phyloP scores from a whole-genome alignment of 2,113 vertebrate genomes.

The Nymphicus hollandicus region DNA sequence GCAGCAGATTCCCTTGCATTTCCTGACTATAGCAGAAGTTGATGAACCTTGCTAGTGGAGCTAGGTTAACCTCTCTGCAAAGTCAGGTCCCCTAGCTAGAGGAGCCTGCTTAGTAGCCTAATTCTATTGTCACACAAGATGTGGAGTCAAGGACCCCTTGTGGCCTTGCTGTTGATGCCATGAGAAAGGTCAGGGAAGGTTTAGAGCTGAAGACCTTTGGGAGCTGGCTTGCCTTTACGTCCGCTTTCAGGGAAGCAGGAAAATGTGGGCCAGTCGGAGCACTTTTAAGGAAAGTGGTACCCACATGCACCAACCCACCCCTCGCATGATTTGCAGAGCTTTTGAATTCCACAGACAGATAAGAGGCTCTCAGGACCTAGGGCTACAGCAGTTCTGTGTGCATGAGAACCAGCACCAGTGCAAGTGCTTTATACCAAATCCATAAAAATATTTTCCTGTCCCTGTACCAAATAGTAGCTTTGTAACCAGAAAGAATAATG shows the following conservation, averaged over 20 bases:
- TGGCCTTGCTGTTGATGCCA: not conserved
- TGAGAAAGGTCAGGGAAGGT: not conserved
- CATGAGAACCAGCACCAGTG: not conserved
- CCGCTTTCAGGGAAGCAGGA: not conserved
- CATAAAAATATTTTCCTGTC: conserved; percentile 10
- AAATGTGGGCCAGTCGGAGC: not conserved
- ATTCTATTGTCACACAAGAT: not conserved
- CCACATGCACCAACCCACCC: not conserved
- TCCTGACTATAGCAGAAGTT: not conserved
- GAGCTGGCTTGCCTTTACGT: not conserved
- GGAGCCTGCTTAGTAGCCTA: not conserved
- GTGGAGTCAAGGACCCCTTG: not conserved
- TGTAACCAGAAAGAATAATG: not conserved
- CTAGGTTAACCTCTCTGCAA: not conserved
- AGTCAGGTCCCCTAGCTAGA: not conserved
- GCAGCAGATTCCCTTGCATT: not conserved
- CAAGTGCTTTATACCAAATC: not conserved
- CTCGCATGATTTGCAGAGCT: not conserved
- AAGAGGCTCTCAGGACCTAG: not conserved
- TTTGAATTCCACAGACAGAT: not conserved
- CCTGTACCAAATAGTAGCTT: not conserved
- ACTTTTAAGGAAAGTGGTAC: not conserved
- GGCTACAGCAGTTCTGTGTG: not conserved
- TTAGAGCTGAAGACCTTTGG: not conserved
- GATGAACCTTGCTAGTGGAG: not conserved